Conservation (phyloP, 2,888 invertebrate species). For the Microplitis deprimator region DNA sequence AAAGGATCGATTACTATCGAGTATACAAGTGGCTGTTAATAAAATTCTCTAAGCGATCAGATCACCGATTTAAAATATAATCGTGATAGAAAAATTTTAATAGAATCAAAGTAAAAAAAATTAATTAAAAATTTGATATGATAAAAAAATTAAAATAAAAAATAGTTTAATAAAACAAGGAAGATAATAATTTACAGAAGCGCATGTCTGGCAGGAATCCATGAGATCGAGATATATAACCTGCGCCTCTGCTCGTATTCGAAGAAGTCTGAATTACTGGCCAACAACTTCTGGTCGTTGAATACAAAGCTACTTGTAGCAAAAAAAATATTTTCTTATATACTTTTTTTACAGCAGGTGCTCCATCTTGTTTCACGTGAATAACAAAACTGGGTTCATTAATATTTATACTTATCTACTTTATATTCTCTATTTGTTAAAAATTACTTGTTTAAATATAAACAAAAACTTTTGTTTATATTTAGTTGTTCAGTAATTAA, state of each 20-base stretch:
- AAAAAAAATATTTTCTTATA: not conserved
- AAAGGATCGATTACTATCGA: not conserved
- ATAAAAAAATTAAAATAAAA: not conserved
- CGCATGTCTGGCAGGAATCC: not conserved
- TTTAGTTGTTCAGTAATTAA: not conserved
- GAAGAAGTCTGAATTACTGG: not conserved
- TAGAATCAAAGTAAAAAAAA: not conserved
- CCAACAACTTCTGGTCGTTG: slow-evolving; percentile 35
- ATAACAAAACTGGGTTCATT: not conserved
- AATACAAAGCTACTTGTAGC: slow-evolving; percentile 23
- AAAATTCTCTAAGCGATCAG: not conserved
- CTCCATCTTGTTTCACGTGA: not conserved
- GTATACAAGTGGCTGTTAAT: not conserved
- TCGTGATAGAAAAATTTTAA: too few relatives aligned
- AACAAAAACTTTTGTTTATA: not conserved
- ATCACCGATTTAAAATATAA: not conserved
- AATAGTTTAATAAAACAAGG: not conserved
- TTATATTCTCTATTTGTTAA: not conserved
- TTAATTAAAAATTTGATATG: not conserved
- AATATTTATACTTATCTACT: not conserved
- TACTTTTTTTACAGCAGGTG: not conserved
- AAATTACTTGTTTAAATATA: not conserved
- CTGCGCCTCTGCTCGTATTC: too few relatives aligned
- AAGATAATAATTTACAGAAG: not conserved
- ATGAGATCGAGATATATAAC: not conserved